phyloP scores from a whole-genome alignment of 2,888 invertebrate genomes.

The Cephus runcator region DNA sequence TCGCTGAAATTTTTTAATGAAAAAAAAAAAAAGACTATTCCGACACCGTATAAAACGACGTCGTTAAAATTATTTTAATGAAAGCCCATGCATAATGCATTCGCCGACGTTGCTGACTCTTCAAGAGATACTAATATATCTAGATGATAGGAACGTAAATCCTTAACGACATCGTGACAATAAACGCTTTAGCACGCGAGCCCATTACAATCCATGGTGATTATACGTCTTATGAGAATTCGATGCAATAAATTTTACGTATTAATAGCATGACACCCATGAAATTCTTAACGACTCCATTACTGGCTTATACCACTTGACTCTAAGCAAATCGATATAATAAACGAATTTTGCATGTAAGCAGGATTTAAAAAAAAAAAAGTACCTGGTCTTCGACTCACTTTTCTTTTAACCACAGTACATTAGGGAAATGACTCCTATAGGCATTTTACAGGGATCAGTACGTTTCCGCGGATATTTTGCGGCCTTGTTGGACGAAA shows the following conservation, averaged over 20 bases:
- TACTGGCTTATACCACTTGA: no score
- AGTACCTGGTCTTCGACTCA: not conserved
- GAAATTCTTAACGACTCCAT: not conserved
- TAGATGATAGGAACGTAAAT: not conserved
- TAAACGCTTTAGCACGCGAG: not conserved
- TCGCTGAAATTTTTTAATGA: not conserved
- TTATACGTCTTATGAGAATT: not conserved
- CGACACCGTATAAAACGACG: not conserved
- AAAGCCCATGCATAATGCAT: not conserved
- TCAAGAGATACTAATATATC: not conserved
- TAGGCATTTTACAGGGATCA: not conserved
- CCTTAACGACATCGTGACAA: not conserved
- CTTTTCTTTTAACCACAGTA: not conserved
- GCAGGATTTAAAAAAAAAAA: not conserved
- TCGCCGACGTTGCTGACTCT: not conserved
- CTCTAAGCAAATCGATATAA: not conserved
- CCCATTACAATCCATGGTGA: not conserved
- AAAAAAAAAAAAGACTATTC: not conserved
- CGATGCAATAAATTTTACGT: not conserved
- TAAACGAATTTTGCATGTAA: not conserved
- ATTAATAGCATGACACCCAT: not conserved
- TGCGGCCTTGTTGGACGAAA: no score
- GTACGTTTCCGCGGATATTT: no score
- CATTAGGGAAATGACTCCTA: not conserved
- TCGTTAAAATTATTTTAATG: not conserved